A percentile compares a stretch with the other conserved stretches of the same genome.
These are phyloP conservation scores for Heliothis subflexa DNA, from an alignment of 1,140 invertebrate species.

Conservation along the genomic window DNA sequence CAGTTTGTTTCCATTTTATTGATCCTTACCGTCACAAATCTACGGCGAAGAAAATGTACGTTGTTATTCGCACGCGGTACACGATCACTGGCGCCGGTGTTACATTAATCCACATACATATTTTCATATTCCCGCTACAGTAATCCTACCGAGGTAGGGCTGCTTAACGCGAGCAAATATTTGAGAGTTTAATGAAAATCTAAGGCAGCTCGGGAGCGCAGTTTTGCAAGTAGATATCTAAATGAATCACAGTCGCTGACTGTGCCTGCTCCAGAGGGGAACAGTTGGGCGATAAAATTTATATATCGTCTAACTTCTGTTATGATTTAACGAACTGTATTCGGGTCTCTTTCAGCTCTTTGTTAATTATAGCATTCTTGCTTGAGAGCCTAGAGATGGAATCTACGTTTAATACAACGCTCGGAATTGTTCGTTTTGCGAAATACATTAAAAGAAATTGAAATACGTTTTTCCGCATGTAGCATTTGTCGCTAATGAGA, in stretches of 20 bases:
- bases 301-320: constrained; percentile 78
- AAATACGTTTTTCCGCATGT: constrained; percentile 5
- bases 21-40: constrained; percentile 56
- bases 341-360: constrained; percentile 64
- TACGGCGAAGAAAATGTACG: constrained; percentile 56
- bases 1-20: constrained; percentile 57
- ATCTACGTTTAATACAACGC: constrained; percentile 36
- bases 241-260: constrained; percentile 71
- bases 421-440: constrained; percentile 10
- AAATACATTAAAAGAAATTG: constrained; percentile 19
- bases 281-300: constrained; percentile 75
- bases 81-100: constrained; percentile 53
- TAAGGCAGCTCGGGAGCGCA: constrained; percentile 62
- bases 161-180: constrained; percentile 71
- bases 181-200: constrained; percentile 78
- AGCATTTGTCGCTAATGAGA: constrained; percentile 19
- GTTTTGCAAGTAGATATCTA: constrained; percentile 72
- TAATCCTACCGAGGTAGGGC: constrained; percentile 61
- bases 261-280: constrained; percentile 59
- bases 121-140: constrained; percentile 65
- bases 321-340: constrained; percentile 80
- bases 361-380: constrained; percentile 64
- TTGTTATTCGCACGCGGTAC: constrained; percentile 59
- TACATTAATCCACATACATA: constrained; percentile 64
- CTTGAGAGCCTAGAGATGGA: constrained; percentile 19